Percentiles rank a stretch among this genome's conserved stretches.
phyloP scores from a whole-genome alignment of 64 coral and sea anemone species.

The Stichodactyla helianthus region DNA sequence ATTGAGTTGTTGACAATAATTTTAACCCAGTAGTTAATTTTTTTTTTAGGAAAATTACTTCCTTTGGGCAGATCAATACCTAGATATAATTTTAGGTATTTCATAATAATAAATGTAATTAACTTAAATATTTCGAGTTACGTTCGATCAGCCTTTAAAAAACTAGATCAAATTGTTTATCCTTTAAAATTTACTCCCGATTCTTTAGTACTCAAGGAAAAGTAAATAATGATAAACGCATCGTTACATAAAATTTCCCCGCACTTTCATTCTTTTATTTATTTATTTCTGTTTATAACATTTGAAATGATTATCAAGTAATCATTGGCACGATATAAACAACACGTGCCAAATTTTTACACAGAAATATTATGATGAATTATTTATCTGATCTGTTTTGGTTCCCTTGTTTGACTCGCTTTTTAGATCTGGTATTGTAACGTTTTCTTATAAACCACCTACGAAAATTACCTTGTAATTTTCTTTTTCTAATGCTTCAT shows the following conservation, averaged over 20 bases:
- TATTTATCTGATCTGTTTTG: neutral
- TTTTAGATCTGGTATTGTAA: too few relatives aligned
- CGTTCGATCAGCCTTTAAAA: too few relatives aligned
- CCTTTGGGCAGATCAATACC: neutral
- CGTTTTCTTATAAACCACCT: too few relatives aligned
- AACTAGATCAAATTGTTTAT: too few relatives aligned
- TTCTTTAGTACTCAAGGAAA: too few relatives aligned
- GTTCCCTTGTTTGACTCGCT: neutral
- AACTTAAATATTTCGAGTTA: too few relatives aligned
- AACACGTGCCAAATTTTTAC: neutral
- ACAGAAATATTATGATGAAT: neutral
- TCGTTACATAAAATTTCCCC: too few relatives aligned
- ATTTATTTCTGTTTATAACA: neutral
- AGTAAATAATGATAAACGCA: too few relatives aligned
- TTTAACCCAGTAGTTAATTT: neutral
- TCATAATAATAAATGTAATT: neutral
- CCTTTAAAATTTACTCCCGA: too few relatives aligned
- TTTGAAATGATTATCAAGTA: neutral
- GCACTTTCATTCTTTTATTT: neutral
- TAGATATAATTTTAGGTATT: neutral
- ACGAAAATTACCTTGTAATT: too few relatives aligned
- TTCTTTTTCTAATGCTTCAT: too few relatives aligned
- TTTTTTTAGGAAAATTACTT: neutral
- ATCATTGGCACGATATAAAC: conserved; percentile 2
- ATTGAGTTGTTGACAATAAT: neutral